Conservation (phyloP, 2,888 invertebrate species). For the Adelphocoris suturalis region DNA sequence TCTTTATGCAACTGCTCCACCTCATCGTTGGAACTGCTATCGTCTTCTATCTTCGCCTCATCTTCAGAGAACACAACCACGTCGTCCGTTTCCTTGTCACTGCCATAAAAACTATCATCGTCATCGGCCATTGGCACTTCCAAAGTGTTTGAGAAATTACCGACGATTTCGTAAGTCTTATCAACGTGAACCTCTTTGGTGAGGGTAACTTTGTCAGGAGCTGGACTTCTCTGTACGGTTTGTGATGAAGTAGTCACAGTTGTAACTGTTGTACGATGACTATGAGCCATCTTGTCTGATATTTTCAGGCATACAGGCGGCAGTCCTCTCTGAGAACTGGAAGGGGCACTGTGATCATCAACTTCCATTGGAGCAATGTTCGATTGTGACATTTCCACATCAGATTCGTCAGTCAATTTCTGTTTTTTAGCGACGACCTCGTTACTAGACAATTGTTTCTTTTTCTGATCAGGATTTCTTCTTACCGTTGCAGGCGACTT, state of each 20-base stretch:
- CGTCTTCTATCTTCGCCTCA: conserved; percentile 80
- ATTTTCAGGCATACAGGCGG: conserved; percentile 76
- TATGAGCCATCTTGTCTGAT: conserved; percentile 76
- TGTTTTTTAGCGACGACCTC: conserved; percentile 76
- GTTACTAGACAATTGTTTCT: conserved; percentile 75
- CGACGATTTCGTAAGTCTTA: conserved; percentile 77
- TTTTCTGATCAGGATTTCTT: conserved; percentile 74
- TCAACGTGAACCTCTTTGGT: conserved; percentile 77
- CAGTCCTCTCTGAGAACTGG: not conserved
- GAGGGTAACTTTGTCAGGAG: conserved; percentile 76
- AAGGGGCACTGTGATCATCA: not conserved
- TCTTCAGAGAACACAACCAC: conserved; percentile 83
- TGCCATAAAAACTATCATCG: conserved; percentile 82
- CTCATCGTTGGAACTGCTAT: conserved; percentile 79
- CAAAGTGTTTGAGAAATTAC: conserved; percentile 75
- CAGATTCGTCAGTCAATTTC: conserved; percentile 75
- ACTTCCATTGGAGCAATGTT: conserved; percentile 11
- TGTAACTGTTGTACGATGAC: conserved; percentile 76
- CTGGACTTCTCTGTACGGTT: conserved; percentile 72
- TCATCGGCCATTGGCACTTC: conserved; percentile 76
- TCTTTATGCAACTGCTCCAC: conserved; percentile 65
- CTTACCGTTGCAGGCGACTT: conserved; percentile 75
- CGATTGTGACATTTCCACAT: conserved; percentile 66
- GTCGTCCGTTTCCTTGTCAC: conserved; percentile 83
- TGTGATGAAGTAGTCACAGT: conserved; percentile 75